phyloP scores from a whole-genome alignment of 2,797 vertebrate species.

The Pelochelys cantorii region DNA sequence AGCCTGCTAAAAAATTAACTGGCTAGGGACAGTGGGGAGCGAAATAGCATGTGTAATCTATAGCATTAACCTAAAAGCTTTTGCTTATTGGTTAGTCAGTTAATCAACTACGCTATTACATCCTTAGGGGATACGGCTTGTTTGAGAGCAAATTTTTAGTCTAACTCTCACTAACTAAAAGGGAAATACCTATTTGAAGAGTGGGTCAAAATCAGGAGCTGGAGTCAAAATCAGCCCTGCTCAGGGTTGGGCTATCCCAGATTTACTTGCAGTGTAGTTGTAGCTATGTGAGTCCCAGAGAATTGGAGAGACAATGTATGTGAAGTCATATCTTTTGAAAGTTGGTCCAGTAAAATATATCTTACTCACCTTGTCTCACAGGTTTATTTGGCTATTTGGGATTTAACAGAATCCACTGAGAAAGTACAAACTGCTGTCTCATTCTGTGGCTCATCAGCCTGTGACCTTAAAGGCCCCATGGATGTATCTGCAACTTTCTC shows the following conservation, averaged over 20 bases:
- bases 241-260: background rate
- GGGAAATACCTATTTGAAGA: constrained; percentile 2
- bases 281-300: background rate
- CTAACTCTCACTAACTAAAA: constrained; percentile 3
- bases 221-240: rapidly evolving
- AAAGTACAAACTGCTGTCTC: background rate
- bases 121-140: too few species aligned
- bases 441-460: background rate
- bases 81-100: too few species aligned
- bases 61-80: too few species aligned
- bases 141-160: constrained; percentile 40
- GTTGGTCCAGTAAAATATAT: background rate
- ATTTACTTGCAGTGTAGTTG: background rate
- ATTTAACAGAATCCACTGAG: background rate
- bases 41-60: too few species aligned
- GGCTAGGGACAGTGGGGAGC: too few species aligned
- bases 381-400: background rate
- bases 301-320: background rate
- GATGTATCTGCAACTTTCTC: background rate
- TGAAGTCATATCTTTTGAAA: background rate
- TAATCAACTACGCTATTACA: too few species aligned
- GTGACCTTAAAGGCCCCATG: rapidly evolving
- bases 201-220: background rate
- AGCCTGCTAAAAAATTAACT: too few species aligned
- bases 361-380: background rate